Evolutionary conservation across 2,888 invertebrate genomes (phyloP).

Genomic region (Odontomyia ornata): DNA sequence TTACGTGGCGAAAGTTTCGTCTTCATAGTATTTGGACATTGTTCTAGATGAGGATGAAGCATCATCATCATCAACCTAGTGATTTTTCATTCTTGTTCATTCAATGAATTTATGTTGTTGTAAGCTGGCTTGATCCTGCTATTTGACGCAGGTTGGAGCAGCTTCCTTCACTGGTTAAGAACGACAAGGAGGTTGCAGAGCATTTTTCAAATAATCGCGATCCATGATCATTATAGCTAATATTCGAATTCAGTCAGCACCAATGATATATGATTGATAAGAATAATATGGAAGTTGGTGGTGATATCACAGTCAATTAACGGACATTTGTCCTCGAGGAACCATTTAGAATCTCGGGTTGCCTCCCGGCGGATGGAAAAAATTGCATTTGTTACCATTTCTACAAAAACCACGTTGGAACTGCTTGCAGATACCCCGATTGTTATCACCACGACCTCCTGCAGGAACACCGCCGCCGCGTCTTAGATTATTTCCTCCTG

Average conservation of each 20-base stretch:
- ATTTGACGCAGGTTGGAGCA: no score
- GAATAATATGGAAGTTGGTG: neutral
- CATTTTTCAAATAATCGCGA: no score
- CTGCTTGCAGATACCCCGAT: slow-evolving; percentile 75
- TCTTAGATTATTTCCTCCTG: slow-evolving; percentile 53
- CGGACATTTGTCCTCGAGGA: neutral
- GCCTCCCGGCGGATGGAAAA: slow-evolving; percentile 74
- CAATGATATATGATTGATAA: neutral
- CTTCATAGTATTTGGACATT: no score
- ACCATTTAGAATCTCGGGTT: slow-evolving; percentile 14
- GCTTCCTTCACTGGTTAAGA: no score
- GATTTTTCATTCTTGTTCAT: no score
- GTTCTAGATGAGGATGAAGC: no score
- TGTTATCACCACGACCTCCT: slow-evolving; percentile 65
- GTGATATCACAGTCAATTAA: slow-evolving; percentile 23
- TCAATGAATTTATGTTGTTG: no score
- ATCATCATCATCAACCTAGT: no score
- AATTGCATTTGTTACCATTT: slow-evolving; percentile 83
- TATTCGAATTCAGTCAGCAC: slow-evolving; percentile 17
- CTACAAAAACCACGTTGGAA: slow-evolving; percentile 84
- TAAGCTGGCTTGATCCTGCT: no score
- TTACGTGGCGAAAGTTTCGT: no score
- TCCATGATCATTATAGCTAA: neutral
- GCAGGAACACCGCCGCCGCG: slow-evolving; percentile 62
- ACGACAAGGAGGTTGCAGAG: no score